Evolutionary conservation across 2,113 vertebrate genomes (phyloP), one percentile per base, ranked within the genome.

Genomic region (Gorilla gorilla): DNA sequence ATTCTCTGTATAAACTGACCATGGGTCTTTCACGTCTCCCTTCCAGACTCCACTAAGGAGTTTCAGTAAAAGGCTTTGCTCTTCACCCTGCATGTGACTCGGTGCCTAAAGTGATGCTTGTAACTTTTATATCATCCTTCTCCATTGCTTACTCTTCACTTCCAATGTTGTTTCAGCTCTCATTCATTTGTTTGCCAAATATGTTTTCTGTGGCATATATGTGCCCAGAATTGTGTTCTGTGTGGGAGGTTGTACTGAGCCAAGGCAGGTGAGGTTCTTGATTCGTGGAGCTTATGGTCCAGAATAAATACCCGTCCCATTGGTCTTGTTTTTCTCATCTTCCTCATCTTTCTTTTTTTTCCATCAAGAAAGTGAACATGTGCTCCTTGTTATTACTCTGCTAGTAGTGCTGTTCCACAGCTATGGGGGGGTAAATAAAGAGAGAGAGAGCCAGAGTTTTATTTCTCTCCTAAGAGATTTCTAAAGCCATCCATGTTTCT

Each of bases 251-350:
- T 38, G 59, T 1, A 14, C 17, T 23, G 89, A 17, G 23, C 6
- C 35, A 66, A 20, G 13, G 17, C 76, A 43, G 27, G n/a, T 11
- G 10, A 10, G 5, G n/a, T 23, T 48, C 12, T 25, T 25, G 27
- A 16, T 23, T 45, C 13, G 4, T 1, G 30, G 6, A 43, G 20
- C 2, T 25, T 13, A 4, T 7, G 12, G 32, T 8, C 32, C 11
- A 75, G 66, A 9, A 3, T 30, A 38, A 73, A 20, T 7, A 40
- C 1, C 5, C 8, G 0, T 40, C 52, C 52, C 27, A 14, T 55
- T 18, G 32, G 40, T 45, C 40, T 48, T 45, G 30, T 27, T 30
- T 45, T 48, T 45, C 50, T 27, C 1, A 12, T 45, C 30, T 35
- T 55, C n/a, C 12, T 57, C 13, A 0, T n/a, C 30, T 90, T 25